Evolutionary conservation across 2,113 vertebrate genomes (phyloP).

Genomic region (Damaliscus lunatus): DNA sequence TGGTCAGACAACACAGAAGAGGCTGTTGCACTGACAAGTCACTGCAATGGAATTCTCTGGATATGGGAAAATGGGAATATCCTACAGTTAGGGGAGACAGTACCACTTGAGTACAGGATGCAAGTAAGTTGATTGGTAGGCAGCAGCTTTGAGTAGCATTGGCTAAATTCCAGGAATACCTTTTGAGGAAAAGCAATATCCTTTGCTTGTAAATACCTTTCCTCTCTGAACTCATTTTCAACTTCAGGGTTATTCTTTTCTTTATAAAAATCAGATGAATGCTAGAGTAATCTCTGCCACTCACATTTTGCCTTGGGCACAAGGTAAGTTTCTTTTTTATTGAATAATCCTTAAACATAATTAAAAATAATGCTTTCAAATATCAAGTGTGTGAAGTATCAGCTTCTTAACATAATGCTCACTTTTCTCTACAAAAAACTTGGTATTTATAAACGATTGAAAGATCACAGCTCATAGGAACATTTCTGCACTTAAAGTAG

Average conservation of each 20-base stretch:
- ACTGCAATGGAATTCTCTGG: slow-evolving; percentile 47
- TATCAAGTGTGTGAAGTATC: background rate
- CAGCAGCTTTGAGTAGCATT: slow-evolving; percentile 8
- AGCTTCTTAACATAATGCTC: slow-evolving; percentile 5
- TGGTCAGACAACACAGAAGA: slow-evolving; percentile 64
- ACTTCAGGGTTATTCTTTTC: background rate
- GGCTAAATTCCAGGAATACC: background rate
- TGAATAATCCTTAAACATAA: slow-evolving; percentile 53
- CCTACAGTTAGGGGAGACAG: background rate
- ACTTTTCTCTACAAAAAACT: background rate
- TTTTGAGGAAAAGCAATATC: slow-evolving; percentile 12
- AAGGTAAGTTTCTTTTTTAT: slow-evolving; percentile 25
- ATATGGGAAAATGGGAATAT: background rate
- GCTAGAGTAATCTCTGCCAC: background rate
- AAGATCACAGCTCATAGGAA: background rate
- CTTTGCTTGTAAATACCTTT: slow-evolving; percentile 13
- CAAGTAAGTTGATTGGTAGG: background rate
- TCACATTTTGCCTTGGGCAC: slow-evolving; percentile 17
- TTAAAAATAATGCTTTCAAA: slow-evolving; percentile 58
- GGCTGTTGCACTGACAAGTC: slow-evolving; percentile 54
- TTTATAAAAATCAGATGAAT: background rate
- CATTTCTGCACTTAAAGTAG: background rate
- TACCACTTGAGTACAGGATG: background rate
- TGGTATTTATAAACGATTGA: background rate
- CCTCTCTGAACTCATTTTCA: background rate